phyloP scores from a whole-genome alignment of 2,888 invertebrate species.

The Agonum fuliginosum region DNA sequence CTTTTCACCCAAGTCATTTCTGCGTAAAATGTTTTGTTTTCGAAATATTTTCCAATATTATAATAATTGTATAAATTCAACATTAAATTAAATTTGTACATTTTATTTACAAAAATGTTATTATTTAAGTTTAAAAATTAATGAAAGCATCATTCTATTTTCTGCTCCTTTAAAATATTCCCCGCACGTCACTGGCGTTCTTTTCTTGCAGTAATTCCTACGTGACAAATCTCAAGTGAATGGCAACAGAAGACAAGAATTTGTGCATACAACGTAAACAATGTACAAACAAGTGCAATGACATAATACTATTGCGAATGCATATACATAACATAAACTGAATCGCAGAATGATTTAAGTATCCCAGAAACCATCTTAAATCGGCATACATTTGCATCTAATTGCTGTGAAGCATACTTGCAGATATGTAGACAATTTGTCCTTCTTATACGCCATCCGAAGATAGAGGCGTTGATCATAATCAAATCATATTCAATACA shows the following conservation, averaged over 20 bases:
- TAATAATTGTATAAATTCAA: no score
- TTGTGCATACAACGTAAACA: slow-evolving; percentile 17
- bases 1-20: no score
- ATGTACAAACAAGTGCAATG: slow-evolving; percentile 26
- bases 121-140: no score
- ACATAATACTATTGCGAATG: slow-evolving; percentile 38
- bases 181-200: neutral
- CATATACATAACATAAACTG: slow-evolving; percentile 18
- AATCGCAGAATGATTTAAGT: slow-evolving; percentile 29
- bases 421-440: neutral
- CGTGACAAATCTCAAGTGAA: slow-evolving; percentile 6
- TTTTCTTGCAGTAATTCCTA: neutral
- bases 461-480: no score
- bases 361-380: slow-evolving; percentile 16
- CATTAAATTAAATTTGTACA: no score
- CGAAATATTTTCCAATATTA: no score
- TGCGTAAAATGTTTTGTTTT: no score
- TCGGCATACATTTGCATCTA: slow-evolving; percentile 29
- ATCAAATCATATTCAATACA: no score
- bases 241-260: slow-evolving; percentile 24
- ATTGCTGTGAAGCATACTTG: neutral
- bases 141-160: no score
- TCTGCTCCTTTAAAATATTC: no score
- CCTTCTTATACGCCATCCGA: neutral
- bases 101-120: no score